Percentiles rank a stretch among this genome's conserved stretches.
Evolutionary conservation across 2,888 invertebrate species (phyloP).

Genomic region (Hermodice carunculata): DNA sequence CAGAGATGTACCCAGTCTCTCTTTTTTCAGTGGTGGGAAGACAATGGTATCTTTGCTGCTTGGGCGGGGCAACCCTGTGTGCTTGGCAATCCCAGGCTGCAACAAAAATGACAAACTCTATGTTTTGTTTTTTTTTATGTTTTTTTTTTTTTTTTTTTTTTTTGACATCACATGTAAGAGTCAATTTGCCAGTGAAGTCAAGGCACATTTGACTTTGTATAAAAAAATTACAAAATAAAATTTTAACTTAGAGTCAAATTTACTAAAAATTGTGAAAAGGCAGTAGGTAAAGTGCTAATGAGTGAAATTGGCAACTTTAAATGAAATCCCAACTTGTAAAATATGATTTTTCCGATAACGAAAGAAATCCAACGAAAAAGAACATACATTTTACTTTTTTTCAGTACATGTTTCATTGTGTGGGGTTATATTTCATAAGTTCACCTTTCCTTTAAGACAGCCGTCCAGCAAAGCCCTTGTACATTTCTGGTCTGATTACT

Average conservation of each 20-base stretch:
- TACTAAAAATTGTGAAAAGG: too few species aligned
- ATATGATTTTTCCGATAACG: too few species aligned
- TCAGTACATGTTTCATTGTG: too few species aligned
- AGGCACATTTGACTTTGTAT: neutral
- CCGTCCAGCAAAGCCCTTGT: too few species aligned
- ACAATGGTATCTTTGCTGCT: constrained; percentile 13
- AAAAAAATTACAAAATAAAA: neutral
- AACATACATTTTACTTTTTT: too few species aligned
- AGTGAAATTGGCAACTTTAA: neutral
- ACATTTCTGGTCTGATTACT: too few species aligned
- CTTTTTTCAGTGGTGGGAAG: constrained; percentile 31
- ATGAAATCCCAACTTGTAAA: neutral
- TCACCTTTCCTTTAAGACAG: too few species aligned
- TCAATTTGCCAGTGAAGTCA: too few species aligned
- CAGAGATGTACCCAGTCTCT: constrained; percentile 43
- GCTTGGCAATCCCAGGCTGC: constrained; percentile 21
- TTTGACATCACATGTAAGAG: too few species aligned
- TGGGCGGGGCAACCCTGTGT: constrained; percentile 9
- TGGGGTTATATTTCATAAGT: too few species aligned
- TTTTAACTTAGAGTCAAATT: neutral
- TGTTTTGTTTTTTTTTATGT: neutral
- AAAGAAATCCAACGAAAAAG: too few species aligned
- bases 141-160: too few species aligned
- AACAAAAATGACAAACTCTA: neutral
- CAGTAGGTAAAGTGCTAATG: neutral